phyloP scores from a whole-genome alignment of 2,113 vertebrate species.

The Sula dactylatra region DNA sequence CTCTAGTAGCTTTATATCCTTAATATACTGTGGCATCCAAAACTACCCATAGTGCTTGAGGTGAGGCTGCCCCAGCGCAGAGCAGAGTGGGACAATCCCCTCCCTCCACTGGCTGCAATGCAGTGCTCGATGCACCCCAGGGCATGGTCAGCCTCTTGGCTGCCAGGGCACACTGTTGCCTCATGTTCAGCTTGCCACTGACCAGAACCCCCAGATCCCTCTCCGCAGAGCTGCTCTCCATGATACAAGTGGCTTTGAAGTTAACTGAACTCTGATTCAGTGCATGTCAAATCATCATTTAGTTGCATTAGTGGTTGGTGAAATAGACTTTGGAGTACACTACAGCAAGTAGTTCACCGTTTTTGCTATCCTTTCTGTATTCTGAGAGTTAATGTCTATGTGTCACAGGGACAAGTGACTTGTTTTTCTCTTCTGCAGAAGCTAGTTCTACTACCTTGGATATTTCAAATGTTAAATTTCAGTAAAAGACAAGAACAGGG shows the following conservation, averaged over 20 bases:
- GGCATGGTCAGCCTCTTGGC: too few relatives aligned
- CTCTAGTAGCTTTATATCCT: too few relatives aligned
- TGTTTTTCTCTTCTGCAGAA: neutral
- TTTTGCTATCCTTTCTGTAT: neutral
- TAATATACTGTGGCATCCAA: too few relatives aligned
- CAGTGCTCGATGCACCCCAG: too few relatives aligned
- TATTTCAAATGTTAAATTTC: constrained; percentile 45
- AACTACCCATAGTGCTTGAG: too few relatives aligned
- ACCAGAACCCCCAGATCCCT: too few relatives aligned
- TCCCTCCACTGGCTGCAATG: too few relatives aligned
- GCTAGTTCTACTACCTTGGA: constrained; percentile 2
- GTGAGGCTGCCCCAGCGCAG: too few relatives aligned
- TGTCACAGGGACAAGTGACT: neutral
- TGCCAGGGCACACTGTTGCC: too few relatives aligned
- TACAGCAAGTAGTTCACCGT: neutral
- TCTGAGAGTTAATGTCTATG: neutral
- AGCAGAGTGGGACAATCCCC: too few relatives aligned
- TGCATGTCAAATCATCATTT: neutral
- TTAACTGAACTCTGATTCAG: neutral
- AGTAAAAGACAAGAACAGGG: constrained; percentile 4
- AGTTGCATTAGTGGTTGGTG: neutral
- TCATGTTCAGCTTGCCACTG: too few relatives aligned
- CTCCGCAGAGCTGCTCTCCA: too few relatives aligned
- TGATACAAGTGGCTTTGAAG: neutral
- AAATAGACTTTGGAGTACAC: neutral